A percentile compares a stretch with the other conserved stretches of the same genome.
Evolutionary conservation across 2,113 vertebrate genomes (phyloP).

Genomic region (Platysteira castanea): DNA sequence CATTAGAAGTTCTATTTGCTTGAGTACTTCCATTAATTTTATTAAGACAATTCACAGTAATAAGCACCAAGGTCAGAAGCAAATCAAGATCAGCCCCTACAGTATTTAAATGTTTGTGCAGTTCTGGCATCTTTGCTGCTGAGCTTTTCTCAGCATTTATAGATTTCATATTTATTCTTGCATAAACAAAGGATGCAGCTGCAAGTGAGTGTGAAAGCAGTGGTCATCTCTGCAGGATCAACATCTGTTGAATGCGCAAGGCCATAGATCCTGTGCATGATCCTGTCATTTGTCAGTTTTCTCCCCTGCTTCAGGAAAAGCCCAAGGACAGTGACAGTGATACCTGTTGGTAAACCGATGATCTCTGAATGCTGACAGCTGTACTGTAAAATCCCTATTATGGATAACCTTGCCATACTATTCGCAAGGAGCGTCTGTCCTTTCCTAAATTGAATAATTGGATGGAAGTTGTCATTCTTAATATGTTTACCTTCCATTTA

Average conservation of each 20-base stretch:
- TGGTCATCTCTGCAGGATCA: neutral
- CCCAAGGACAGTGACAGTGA: neutral
- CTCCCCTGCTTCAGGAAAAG: neutral
- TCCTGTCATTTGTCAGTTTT: neutral
- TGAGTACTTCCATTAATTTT: slow-evolving; percentile 17
- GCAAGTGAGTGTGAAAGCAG: neutral
- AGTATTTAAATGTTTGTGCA: neutral
- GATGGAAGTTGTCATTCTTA: slow-evolving; percentile 25
- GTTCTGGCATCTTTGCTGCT: neutral
- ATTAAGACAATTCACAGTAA: neutral
- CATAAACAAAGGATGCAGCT: neutral
- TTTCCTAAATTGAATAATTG: neutral
- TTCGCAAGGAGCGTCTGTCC: neutral
- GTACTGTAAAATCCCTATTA: neutral
- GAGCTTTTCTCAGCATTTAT: neutral
- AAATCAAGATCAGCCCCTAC: neutral
- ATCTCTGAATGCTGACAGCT: neutral
- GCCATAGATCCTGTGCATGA: neutral
- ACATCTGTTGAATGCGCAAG: neutral
- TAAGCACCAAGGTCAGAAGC: neutral
- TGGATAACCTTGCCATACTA: neutral
- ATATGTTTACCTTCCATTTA: slow-evolving; percentile 28
- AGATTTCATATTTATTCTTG: neutral
- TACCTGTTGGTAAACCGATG: slow-evolving; percentile 7
- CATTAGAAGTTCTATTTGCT: slow-evolving; percentile 12